Evolutionary conservation across 2,797 vertebrate species (phyloP).

Genomic region (Champsocephalus gunnari): DNA sequence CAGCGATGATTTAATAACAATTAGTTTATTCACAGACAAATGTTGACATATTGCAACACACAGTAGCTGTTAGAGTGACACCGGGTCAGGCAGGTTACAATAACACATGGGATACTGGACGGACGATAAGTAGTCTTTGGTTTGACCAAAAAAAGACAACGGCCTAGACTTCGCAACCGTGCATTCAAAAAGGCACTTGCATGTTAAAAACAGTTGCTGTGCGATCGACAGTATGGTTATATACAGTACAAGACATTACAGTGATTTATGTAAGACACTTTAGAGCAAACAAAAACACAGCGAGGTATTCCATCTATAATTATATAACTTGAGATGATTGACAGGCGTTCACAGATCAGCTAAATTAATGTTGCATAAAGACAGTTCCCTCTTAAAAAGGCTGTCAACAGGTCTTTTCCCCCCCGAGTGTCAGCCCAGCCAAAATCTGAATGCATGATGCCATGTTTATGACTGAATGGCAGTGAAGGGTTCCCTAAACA

Average conservation of each 20-base stretch:
- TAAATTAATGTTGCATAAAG: constrained; percentile 24
- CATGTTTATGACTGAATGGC: constrained; percentile 5
- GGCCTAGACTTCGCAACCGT: constrained; percentile 50
- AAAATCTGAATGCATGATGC: constrained; percentile 37
- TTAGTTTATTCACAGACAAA: constrained; percentile 69
- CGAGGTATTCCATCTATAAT: constrained; percentile 55
- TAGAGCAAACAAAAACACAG: constrained; percentile 38
- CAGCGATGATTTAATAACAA: constrained; percentile 28
- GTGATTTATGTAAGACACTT: constrained; percentile 53
- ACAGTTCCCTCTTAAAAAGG: constrained; percentile 21
- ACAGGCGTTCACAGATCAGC: constrained; percentile 54
- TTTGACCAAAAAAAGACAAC: constrained; percentile 27
- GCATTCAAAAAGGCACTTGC: constrained; percentile 79
- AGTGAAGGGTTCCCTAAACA: neutral
- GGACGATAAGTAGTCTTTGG: constrained; percentile 51
- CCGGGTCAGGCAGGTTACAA: constrained; percentile 49
- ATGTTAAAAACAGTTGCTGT: constrained; percentile 59
- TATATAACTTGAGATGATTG: constrained; percentile 25
- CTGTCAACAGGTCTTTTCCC: constrained; percentile 22
- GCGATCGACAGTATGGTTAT: constrained; percentile 39
- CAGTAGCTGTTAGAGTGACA: constrained; percentile 23
- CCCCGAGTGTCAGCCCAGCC: neutral
- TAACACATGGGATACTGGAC: constrained; percentile 37
- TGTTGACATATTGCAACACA: constrained; percentile 42
- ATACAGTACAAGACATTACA: constrained; percentile 65